Evolutionary conservation across 1,140 invertebrate species (phyloP), one percentile per base, ranked within the genome.

Genomic region (Penaeus indicus): DNA sequence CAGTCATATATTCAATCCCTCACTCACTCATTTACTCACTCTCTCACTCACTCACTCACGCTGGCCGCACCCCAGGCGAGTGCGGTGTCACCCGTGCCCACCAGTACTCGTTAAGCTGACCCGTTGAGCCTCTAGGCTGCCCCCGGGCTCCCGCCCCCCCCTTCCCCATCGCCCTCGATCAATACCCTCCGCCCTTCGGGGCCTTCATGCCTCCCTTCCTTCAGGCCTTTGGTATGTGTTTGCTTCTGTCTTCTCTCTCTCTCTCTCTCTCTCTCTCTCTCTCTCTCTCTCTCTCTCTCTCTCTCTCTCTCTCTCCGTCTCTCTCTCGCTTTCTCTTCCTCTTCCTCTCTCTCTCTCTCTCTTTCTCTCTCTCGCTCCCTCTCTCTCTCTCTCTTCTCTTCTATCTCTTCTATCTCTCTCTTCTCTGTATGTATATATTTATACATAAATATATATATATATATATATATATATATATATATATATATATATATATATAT

Each of bases 81-180:
- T 54, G 47, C 13, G 47, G 75, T 75, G 83, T 84, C 83, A 75
- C 83, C 83, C 60, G 47, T 75, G 61, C 64, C 83, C 83, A 21
- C 27, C 38, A 69, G 83, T 47, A 10, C 83, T 84, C 83, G 83
- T 84, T 84, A 84, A 84, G 83, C 83, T 86, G 85, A 81, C 85
- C 85, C 85, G 60, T 54, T 54, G 69, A 38, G 25, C 25, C 69
- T 38, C 69, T 72, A 72, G 75, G 63, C 42, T 19, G 25, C 61
- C 72, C 42, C 72, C 19, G 27, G 85, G 75, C 75, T 27, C 7
- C 75, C 63, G 60, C 54, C 60, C 60, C 61, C 64, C 61, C 22
- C 60, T 62, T 64, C 75, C 75, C 72, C 47, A 63, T 69, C 85
- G 32, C 85, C 69, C 81, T 86, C 69, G 85, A 79, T 81, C 85